These are phyloP conservation scores for Stichopus chloronotus DNA, from an alignment of 35 echinoderm and acorn worm species.

Conservation along the genomic window DNA sequence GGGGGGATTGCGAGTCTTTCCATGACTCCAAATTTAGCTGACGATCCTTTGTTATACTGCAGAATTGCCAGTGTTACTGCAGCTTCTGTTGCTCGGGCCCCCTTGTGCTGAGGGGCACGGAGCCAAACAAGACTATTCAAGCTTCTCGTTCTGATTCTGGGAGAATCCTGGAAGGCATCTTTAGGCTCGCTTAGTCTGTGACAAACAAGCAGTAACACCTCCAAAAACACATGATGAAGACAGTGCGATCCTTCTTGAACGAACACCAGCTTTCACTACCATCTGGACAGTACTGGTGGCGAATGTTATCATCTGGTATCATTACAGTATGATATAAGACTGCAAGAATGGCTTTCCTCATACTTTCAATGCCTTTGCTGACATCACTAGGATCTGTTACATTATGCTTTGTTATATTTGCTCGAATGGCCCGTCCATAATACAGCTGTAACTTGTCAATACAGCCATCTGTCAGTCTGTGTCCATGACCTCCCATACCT, in stretches of 20 bases:
- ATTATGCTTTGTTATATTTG: not conserved
- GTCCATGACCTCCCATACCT: constrained; percentile 33
- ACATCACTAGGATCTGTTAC: not conserved
- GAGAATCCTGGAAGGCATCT: constrained; percentile 43
- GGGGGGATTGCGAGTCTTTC: constrained; percentile 10
- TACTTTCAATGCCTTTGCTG: not conserved
- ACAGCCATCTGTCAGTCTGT: constrained; percentile 42
- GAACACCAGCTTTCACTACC: constrained; percentile 32
- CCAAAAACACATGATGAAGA: constrained; percentile 41
- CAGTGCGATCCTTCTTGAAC: constrained; percentile 14
- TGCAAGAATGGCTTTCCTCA: constrained; percentile 37
- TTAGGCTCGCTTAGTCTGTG: constrained; percentile 25
- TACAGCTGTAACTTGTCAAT: constrained; percentile 17
- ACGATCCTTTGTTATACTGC: constrained; percentile 42
- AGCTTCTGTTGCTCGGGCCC: not conserved
- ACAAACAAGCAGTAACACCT: constrained; percentile 11
- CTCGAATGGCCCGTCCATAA: constrained; percentile 49
- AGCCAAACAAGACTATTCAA: constrained; percentile 49
- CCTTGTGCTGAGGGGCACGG: constrained; percentile 15
- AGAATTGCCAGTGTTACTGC: constrained; percentile 10
- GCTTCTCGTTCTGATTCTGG: constrained; percentile 38
- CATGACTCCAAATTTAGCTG: constrained; percentile 22
- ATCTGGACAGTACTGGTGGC: constrained; percentile 44
- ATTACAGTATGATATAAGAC: constrained; percentile 44
- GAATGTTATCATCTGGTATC: constrained; percentile 46